Conservation (phyloP, 2,888 invertebrate genomes). For the Celastrina argiolus region DNA sequence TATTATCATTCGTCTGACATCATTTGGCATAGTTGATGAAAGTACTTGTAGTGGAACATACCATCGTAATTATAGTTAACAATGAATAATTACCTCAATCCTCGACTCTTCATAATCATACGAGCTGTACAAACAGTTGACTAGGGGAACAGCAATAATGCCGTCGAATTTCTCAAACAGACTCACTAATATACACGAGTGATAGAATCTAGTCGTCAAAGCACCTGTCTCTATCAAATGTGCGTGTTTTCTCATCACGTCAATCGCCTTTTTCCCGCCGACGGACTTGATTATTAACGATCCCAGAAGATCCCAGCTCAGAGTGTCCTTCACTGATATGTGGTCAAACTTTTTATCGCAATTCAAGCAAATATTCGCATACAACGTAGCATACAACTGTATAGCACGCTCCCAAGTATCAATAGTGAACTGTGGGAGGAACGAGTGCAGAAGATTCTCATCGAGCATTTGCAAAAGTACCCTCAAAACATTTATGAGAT, state of each 20-base stretch:
- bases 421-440: slow-evolving; percentile 74
- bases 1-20: too few relatives aligned
- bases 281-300: slow-evolving; percentile 79
- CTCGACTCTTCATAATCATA: slow-evolving; percentile 60
- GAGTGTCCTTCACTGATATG: slow-evolving; percentile 64
- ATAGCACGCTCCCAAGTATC: slow-evolving; percentile 79
- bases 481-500: slow-evolving; percentile 71
- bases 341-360: slow-evolving; percentile 74
- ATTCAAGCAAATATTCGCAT: slow-evolving; percentile 78
- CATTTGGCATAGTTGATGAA: too few relatives aligned
- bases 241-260: slow-evolving; percentile 76
- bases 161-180: slow-evolving; percentile 64
- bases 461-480: slow-evolving; percentile 80
- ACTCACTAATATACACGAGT: slow-evolving; percentile 71
- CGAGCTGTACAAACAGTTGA: slow-evolving; percentile 59
- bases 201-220: slow-evolving; percentile 80
- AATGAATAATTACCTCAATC: slow-evolving; percentile 64
- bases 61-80: too few relatives aligned
- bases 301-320: slow-evolving; percentile 80
- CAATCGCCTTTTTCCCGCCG: slow-evolving; percentile 76
- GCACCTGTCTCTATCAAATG: slow-evolving; percentile 74
- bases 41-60: too few relatives aligned
- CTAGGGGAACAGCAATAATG: slow-evolving; percentile 50
- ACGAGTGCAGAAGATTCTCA: slow-evolving; percentile 70
- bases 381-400: slow-evolving; percentile 74